These are phyloP conservation scores for Pseudorhiza aurosa DNA, from an alignment of 30 jellyfish, hydroid and myxozoan species.

Conservation along the genomic window DNA sequence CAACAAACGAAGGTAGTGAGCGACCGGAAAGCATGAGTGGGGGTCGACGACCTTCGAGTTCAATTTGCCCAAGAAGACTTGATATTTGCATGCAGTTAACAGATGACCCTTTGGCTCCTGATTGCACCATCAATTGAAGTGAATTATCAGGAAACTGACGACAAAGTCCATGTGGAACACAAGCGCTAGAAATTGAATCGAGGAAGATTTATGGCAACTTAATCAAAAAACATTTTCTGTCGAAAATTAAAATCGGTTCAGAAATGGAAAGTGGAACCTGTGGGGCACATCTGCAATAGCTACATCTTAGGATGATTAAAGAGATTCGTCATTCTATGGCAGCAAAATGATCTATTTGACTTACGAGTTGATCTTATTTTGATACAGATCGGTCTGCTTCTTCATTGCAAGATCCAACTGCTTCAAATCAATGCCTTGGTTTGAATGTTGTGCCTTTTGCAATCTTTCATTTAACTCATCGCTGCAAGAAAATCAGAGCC, in stretches of 20 bases:
- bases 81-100: conserved; percentile 99
- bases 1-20: conserved; percentile 91
- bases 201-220: background rate
- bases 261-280: too few species aligned
- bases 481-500: conserved; percentile 28
- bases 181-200: conserved; percentile 67
- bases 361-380: conserved; percentile 91
- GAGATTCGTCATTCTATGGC: too few species aligned
- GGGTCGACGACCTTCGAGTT: conserved; percentile 99
- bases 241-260: too few species aligned
- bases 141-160: conserved; percentile 94
- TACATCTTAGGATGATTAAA: too few species aligned
- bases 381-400: conserved; percentile 83
- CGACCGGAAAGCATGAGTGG: conserved; percentile 98
- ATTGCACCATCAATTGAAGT: conserved; percentile 97
- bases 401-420: conserved; percentile 90
- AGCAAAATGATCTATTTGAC: too few species aligned
- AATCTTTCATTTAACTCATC: conserved; percentile 68
- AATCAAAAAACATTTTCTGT: too few species aligned
- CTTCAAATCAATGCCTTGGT: conserved; percentile 80
- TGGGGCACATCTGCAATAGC: too few species aligned
- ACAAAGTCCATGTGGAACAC: conserved; percentile 89
- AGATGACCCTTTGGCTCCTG: conserved; percentile 99
- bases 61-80: conserved; percentile 98
- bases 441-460: conserved; percentile 93